Percentiles rank a stretch among this genome's conserved stretches.
Conservation (phyloP, 2,888 invertebrate species). For the Coecobrya sp. region DNA sequence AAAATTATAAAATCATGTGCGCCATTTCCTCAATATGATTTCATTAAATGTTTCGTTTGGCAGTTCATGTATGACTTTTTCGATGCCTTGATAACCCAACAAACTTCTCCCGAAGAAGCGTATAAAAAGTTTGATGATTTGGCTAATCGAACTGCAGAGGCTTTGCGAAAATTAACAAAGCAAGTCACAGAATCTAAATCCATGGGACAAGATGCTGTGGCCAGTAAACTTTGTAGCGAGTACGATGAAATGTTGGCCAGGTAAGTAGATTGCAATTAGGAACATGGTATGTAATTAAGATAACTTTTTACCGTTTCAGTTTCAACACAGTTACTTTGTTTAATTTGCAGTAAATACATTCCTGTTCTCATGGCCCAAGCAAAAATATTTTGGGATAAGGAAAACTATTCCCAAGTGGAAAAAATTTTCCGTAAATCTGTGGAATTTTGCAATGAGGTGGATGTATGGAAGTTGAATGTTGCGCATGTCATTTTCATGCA, state of each 20-base stretch:
- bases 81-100: slow-evolving; percentile 98
- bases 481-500: slow-evolving; percentile 99
- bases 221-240: slow-evolving; percentile 85
- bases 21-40: too few species aligned
- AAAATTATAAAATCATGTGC: too few species aligned
- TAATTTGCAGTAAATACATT: slow-evolving; percentile 91
- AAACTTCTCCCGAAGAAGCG: slow-evolving; percentile 98
- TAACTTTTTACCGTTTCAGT: neutral
- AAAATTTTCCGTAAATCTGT: slow-evolving; percentile 99
- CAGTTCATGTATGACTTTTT: slow-evolving; percentile 97
- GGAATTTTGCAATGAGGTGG: slow-evolving; percentile 99
- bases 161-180: slow-evolving; percentile 96
- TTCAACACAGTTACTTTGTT: slow-evolving; percentile 40
- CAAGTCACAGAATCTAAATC: slow-evolving; percentile 89
- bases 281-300: neutral
- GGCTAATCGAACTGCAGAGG: slow-evolving; percentile 96
- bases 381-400: slow-evolving; percentile 99
- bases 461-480: slow-evolving; percentile 98
- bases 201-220: slow-evolving; percentile 83
- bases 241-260: slow-evolving; percentile 87
- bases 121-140: slow-evolving; percentile 98
- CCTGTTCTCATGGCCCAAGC: slow-evolving; percentile 99
- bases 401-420: slow-evolving; percentile 98
- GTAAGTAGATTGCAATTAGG: slow-evolving; percentile 87
- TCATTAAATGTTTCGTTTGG: neutral